phyloP scores from a whole-genome alignment of 2,888 invertebrate species.

The Heliconius ismenius region DNA sequence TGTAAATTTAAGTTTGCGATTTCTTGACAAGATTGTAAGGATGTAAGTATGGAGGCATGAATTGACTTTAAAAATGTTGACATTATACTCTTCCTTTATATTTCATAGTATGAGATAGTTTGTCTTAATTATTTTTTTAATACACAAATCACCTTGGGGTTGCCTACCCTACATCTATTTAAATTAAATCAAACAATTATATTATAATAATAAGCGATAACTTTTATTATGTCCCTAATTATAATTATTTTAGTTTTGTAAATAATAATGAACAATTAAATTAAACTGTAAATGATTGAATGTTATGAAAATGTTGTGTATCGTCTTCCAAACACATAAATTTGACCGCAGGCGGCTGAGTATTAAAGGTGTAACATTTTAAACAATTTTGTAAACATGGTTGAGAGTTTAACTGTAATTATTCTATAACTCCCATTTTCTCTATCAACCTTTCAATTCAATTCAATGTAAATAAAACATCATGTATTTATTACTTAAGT shows the following conservation, averaged over 20 bases:
- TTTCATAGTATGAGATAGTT: background rate
- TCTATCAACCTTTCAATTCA: conserved; percentile 5
- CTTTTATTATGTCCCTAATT: background rate
- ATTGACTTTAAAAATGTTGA: background rate
- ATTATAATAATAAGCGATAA: background rate
- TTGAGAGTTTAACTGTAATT: background rate
- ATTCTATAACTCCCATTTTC: background rate
- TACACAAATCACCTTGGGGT: background rate
- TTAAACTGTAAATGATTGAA: conserved; percentile 14
- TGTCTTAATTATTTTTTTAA: background rate
- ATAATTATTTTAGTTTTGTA: conserved; percentile 10
- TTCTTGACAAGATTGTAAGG: too few relatives aligned
- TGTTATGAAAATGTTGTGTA: background rate
- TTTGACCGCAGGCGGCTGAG: background rate
- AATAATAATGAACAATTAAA: conserved; percentile 13
- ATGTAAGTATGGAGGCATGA: background rate
- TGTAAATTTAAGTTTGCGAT: background rate
- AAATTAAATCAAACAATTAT: background rate
- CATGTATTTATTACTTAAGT: conserved; percentile 32
- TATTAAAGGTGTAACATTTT: background rate
- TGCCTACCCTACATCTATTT: background rate
- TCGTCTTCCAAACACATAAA: background rate
- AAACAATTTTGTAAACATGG: background rate
- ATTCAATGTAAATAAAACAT: conserved; percentile 16
- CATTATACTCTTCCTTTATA: background rate